Base-by-base conservation (phyloP, 2,888 invertebrate genomes). In the Spialia ferax region DNA sequence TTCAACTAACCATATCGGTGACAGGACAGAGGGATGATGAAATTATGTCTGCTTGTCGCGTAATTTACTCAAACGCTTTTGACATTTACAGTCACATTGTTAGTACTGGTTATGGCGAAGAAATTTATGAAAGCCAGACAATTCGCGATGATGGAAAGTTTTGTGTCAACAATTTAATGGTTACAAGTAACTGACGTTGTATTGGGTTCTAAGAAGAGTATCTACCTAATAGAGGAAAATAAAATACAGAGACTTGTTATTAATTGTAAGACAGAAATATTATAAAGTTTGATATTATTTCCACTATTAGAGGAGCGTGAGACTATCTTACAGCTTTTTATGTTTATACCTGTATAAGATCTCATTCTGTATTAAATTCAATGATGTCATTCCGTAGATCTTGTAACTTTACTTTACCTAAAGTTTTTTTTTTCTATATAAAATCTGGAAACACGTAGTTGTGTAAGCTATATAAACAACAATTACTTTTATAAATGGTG, bases 31-130 rank as follows among this genome's bases (percentile, higher is more conserved):
- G 45, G 22, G 55, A 45, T 61, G 55, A 67, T 48, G 56, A 54
- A 70, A 69, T 69, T 66, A 63, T 63, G 52, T 63, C 42, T 32
- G 66, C 56, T 63, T 63, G 69, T 67, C 66, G 11, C 38, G 64
- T 63, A 57, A 67, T 60, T 70, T 64, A 69, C 66, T 63, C 67
- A 67, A 55, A 29, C 15, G 22, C 26, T 50, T 62, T 62, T 67
- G 61, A 67, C 67, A 13, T 67, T 67, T 35, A 66, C 52, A 23
- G 57, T n/a, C 10, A 15, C 38, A 26, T 29, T 62, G 63, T 52
- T 57, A 61, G 26, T 63, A 59, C 32, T 52, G 52, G 61, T 65
- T 57, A 48, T 22, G 23, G 23, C 29, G 56, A 67, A 62, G 59
- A 57, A 57, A 57, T 65, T 65, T 52, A 65, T 65, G 67, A 67